Percentiles rank a stretch among this genome's conserved stretches.
Conservation (phyloP, 2,113 vertebrate species). For the Eulemur macaco region DNA sequence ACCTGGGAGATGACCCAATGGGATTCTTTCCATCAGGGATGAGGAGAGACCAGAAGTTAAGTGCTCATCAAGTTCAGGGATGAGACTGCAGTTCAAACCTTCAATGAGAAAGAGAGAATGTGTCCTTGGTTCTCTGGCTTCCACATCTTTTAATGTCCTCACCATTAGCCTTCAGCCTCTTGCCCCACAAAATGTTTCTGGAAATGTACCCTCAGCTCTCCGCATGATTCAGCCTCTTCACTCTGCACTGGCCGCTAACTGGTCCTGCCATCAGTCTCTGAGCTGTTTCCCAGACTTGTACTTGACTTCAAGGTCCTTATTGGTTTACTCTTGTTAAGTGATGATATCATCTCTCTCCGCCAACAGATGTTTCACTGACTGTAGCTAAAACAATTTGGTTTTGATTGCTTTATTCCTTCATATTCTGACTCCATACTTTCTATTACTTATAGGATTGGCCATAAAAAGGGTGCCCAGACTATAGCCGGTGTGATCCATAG, state of each 20-base stretch:
- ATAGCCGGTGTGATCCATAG: not conserved
- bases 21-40: not conserved
- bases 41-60: not conserved
- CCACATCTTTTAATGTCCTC: not conserved
- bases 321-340: constrained; percentile 20
- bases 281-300: not conserved
- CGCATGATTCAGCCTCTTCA: not conserved
- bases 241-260: not conserved
- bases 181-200: not conserved
- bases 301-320: not conserved
- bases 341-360: not conserved
- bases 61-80: not conserved
- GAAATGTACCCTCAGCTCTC: not conserved
- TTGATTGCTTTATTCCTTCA: constrained; percentile 31
- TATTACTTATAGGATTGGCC: not conserved
- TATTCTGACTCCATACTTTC: constrained; percentile 13
- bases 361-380: constrained; percentile 12
- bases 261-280: not conserved
- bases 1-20: not conserved
- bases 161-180: constrained; percentile 16
- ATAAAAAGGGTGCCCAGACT: not conserved
- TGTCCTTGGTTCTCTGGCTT: not conserved
- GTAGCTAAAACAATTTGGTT: not conserved
- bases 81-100: not conserved
- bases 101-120: not conserved